phyloP scores from a whole-genome alignment of 2,113 vertebrate genomes.

The Ciconia stormi region DNA sequence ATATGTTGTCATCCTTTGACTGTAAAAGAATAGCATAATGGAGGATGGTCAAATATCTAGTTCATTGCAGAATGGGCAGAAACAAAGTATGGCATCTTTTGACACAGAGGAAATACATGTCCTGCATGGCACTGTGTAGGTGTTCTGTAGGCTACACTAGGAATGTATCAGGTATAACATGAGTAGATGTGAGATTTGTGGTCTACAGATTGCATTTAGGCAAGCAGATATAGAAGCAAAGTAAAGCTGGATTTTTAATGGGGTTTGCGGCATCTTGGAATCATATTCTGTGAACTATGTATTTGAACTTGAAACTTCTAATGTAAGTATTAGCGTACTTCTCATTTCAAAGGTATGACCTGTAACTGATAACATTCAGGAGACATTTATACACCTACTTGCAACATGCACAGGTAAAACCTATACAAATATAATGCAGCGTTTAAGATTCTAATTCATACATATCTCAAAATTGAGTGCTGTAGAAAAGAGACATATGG shows the following conservation, averaged over 20 bases:
- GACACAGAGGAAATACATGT: background rate
- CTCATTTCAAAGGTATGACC: background rate
- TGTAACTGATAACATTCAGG: background rate
- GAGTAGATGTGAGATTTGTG: background rate
- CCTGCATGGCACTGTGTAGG: background rate
- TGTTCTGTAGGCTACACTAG: background rate
- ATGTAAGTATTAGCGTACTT: background rate
- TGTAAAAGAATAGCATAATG: background rate
- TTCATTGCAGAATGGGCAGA: background rate
- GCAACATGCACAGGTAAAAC: background rate
- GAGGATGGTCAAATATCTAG: background rate
- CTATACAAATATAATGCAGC: background rate
- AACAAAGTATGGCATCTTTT: background rate
- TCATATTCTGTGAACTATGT: background rate
- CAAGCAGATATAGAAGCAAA: background rate
- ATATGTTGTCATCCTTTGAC: background rate
- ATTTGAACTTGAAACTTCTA: background rate
- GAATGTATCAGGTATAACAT: background rate
- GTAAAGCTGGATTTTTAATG: background rate
- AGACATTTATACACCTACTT: background rate
- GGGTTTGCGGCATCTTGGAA: background rate
- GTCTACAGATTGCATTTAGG: background rate
- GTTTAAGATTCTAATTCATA: background rate
- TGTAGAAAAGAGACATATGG: background rate
- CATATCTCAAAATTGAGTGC: background rate